Percentiles rank a stretch among this genome's conserved stretches.
These are phyloP conservation scores for Eumaeus atala DNA, from an alignment of 1,140 invertebrate species.

Conservation along the genomic window DNA sequence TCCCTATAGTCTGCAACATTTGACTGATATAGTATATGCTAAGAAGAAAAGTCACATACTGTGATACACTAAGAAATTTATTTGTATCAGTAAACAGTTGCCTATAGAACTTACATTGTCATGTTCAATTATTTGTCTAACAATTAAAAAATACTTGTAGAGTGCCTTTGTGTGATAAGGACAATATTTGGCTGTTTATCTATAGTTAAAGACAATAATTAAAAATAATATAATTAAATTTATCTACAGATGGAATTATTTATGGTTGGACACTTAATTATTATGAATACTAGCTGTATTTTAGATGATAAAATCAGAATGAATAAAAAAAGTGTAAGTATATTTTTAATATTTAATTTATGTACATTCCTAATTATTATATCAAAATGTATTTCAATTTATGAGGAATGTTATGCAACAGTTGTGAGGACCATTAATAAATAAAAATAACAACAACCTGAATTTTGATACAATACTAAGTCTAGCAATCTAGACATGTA, in stretches of 20 bases:
- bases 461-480: slow-evolving; percentile 35
- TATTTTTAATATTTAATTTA: slow-evolving; percentile 59
- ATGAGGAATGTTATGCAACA: slow-evolving; percentile 60
- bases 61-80: slow-evolving; percentile 10
- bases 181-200: background rate
- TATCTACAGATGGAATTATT: background rate
- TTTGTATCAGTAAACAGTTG: background rate
- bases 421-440: slow-evolving; percentile 17
- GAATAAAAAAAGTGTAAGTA: slow-evolving; percentile 32
- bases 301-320: slow-evolving; percentile 12
- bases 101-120: slow-evolving; percentile 9
- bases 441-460: slow-evolving; percentile 13
- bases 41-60: slow-evolving; percentile 2
- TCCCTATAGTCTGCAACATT: too few relatives aligned
- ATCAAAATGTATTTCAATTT: slow-evolving; percentile 38
- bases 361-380: slow-evolving; percentile 60
- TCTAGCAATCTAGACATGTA: slow-evolving; percentile 31
- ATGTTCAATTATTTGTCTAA: background rate
- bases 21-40: background rate
- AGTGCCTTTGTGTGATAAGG: background rate
- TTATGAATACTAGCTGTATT: background rate
- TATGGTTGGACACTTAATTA: background rate
- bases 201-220: slow-evolving; percentile 2
- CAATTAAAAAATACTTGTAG: slow-evolving; percentile 2
- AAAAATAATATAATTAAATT: slow-evolving; percentile 1